Evolutionary conservation across 2,113 vertebrate species (phyloP).

Genomic region (Apteryx mantelli): DNA sequence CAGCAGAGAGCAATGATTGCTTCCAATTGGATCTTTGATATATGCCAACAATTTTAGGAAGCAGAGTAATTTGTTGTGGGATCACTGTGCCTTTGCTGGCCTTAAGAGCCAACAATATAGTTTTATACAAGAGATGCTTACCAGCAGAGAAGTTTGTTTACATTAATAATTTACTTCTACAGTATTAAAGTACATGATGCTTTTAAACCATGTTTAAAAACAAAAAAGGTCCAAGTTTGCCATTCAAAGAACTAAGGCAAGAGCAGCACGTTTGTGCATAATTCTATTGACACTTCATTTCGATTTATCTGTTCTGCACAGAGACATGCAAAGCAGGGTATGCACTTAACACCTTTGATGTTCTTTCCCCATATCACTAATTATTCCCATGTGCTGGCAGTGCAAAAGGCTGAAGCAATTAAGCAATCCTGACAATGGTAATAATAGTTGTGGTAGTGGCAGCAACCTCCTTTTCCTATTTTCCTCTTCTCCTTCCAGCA

Average conservation of each 20-base stretch:
- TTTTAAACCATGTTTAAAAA: neutral
- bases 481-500: neutral
- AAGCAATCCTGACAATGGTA: neutral
- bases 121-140: neutral
- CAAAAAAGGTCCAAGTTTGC: neutral
- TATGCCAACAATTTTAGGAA: neutral
- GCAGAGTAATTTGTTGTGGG: neutral
- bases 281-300: neutral
- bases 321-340: neutral
- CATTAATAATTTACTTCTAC: neutral
- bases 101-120: neutral
- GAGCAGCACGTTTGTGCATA: neutral
- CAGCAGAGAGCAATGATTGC: neutral
- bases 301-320: neutral
- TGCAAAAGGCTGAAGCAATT: neutral
- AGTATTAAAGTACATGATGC: neutral
- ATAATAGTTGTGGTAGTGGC: neutral
- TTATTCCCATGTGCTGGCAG: slow-evolving; percentile 2
- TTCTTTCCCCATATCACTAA: slow-evolving; percentile 15
- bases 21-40: neutral
- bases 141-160: neutral
- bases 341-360: neutral
- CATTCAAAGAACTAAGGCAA: neutral
- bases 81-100: neutral
- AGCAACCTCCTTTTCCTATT: neutral